Base-by-base conservation (phyloP, 2,113 vertebrate species). In the Neoarius graeffei region DNA sequence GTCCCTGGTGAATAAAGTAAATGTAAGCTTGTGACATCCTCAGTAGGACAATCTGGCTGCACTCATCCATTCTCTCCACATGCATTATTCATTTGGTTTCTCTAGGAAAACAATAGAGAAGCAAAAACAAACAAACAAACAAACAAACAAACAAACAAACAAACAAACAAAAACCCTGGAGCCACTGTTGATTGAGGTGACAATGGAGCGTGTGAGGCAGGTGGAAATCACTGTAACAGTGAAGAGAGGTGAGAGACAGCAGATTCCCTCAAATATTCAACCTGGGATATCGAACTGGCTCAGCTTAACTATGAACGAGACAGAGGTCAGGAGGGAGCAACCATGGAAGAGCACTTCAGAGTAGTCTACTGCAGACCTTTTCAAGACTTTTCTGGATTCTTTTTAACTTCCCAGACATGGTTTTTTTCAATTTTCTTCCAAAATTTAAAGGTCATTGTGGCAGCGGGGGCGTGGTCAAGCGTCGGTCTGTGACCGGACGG, bases 81-180 rank as follows among this genome's bases (percentile, higher is more conserved):
- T 94, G 91, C 87, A 92, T 93, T 92, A 94, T 94, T 94, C 84
- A 93, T 91, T 87, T 23, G 11, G 48, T 25, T 83, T 88, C 83
- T 83, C 87, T 85, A 85, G 83, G 84, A 57, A 83, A 85, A 88
- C 54, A 67, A 54, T 80, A 52, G 6, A 27, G 7, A 25, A 80
- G 74, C 74, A 48, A 50, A 77, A 77, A 76, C 20, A n/a, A 25
- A 60, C 42, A 60, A 60, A 3, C 14, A 85, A 42, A 20, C 83
- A 86, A 85, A n/a, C n/a, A n/a, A n/a, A n/a, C n/a, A 77, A 77
- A 76, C 20, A n/a, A 25, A 60, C 42, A 60, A 60, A 3, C 14
- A 85, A 42, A 20, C 83, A 86, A 85, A n/a, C n/a, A 64, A 27
- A 56, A 81, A 67, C 60, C 3, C 86, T 66, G 11, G 50, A 79